phyloP scores from a whole-genome alignment of 2,888 invertebrate species.

The Trachelus stipa region DNA sequence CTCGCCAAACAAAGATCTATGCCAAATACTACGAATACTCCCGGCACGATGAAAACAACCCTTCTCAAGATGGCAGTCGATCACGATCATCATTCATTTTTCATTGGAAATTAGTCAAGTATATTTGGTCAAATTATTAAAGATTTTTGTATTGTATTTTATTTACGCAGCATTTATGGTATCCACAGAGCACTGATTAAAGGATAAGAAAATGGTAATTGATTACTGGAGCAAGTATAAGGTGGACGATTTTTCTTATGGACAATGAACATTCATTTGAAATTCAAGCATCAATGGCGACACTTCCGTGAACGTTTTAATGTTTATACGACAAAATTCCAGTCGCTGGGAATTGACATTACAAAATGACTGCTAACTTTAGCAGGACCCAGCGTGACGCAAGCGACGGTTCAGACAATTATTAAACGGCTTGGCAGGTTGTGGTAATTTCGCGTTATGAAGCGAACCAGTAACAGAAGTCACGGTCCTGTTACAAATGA shows the following conservation, averaged over 20 bases:
- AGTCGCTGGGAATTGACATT: background rate
- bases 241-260: background rate
- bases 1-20: conserved; percentile 10
- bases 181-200: background rate
- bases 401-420: conserved; percentile 3
- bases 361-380: background rate
- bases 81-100: background rate
- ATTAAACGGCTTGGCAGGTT: background rate
- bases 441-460: background rate
- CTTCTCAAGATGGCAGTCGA: conserved; percentile 8
- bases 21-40: conserved; percentile 33
- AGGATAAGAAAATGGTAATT: background rate
- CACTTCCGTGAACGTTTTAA: background rate
- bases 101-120: background rate
- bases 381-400: conserved; percentile 4
- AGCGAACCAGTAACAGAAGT: background rate
- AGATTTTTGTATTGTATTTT: background rate
- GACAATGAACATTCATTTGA: background rate
- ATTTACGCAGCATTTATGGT: background rate
- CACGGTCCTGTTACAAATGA: background rate
- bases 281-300: background rate
- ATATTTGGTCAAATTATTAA: background rate
- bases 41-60: conserved; percentile 14
- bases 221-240: background rate
- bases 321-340: background rate